These are phyloP conservation scores for Aphidius ervi DNA, from an alignment of 1,140 invertebrate genomes.

Conservation along the genomic window DNA sequence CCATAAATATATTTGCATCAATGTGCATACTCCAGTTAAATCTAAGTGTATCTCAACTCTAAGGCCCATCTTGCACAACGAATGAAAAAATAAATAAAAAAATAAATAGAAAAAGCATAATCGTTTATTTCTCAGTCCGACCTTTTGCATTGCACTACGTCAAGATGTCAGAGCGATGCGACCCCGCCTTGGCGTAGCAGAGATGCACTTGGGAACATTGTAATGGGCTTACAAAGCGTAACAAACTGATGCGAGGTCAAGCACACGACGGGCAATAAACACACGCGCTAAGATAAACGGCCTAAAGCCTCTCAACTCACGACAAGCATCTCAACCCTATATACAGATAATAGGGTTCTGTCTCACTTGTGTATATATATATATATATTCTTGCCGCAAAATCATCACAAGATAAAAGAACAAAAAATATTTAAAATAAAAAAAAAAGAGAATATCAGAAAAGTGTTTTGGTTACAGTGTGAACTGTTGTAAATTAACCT, in stretches of 20 bases:
- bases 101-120: slow-evolving; percentile 37
- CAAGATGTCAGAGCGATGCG: slow-evolving; percentile 49
- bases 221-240: slow-evolving; percentile 56
- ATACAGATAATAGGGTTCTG: slow-evolving; percentile 4
- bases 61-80: neutral
- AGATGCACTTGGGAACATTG: slow-evolving; percentile 49
- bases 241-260: slow-evolving; percentile 54
- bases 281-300: slow-evolving; percentile 51
- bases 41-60: too few species aligned
- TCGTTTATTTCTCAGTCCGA: slow-evolving; percentile 51
- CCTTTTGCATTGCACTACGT: slow-evolving; percentile 52
- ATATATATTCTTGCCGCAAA: neutral
- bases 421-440: slow-evolving; percentile 1
- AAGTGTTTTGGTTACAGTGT: slow-evolving; percentile 36
- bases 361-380: slow-evolving; percentile 9
- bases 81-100: neutral
- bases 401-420: slow-evolving; percentile 5
- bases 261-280: slow-evolving; percentile 53
- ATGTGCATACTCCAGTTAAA: too few species aligned
- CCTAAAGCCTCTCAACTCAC: slow-evolving; percentile 28
- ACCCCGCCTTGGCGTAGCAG: slow-evolving; percentile 46
- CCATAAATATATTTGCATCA: too few species aligned
- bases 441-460: slow-evolving; percentile 19
- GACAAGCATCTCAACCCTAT: neutral
- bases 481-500: slow-evolving; percentile 10